Percentiles rank a stretch among this genome's conserved stretches.
phyloP scores from a whole-genome alignment of 2,888 invertebrate genomes.

The Aphodius sticticus region DNA sequence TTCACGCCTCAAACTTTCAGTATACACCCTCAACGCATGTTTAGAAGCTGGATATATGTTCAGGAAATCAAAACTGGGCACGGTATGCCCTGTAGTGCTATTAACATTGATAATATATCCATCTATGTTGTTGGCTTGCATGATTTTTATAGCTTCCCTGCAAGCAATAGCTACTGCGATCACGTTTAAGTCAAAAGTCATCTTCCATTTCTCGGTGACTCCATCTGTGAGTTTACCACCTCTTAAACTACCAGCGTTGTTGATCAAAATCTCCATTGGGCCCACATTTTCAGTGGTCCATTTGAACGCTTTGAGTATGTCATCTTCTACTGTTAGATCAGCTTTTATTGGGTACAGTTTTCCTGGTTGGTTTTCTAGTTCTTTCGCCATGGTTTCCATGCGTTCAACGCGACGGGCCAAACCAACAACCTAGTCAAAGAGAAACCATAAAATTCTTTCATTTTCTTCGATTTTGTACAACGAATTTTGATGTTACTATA shows the following conservation, averaged over 20 bases:
- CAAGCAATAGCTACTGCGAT: conserved; percentile 9
- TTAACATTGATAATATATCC: conserved; percentile 29
- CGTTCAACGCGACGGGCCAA: conserved; percentile 29
- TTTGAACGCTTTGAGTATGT: conserved; percentile 36
- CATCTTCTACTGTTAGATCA: conserved; percentile 35
- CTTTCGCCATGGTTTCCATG: conserved; percentile 22
- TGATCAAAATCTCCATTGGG: conserved; percentile 37
- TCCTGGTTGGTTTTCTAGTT: conserved; percentile 33
- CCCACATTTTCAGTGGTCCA: conserved; percentile 37
- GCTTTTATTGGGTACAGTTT: conserved; percentile 35
- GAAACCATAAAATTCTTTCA: neutral
- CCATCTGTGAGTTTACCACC: neutral
- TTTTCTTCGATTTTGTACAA: neutral
- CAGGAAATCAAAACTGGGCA: neutral
- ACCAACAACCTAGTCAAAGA: conserved; percentile 26
- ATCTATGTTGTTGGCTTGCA: conserved; percentile 21
- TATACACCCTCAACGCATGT: conserved; percentile 23
- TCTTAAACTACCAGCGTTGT: conserved; percentile 34
- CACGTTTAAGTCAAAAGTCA: conserved; percentile 21
- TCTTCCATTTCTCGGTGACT: conserved; percentile 5
- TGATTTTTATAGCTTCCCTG: conserved; percentile 27
- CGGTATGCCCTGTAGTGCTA: conserved; percentile 23
- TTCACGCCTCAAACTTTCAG: conserved; percentile 15
- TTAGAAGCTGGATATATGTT: conserved; percentile 25
- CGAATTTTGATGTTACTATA: neutral